These are phyloP conservation scores for Stegophylla sp. DNA, from an alignment of 2,888 invertebrate genomes.

Conservation along the genomic window DNA sequence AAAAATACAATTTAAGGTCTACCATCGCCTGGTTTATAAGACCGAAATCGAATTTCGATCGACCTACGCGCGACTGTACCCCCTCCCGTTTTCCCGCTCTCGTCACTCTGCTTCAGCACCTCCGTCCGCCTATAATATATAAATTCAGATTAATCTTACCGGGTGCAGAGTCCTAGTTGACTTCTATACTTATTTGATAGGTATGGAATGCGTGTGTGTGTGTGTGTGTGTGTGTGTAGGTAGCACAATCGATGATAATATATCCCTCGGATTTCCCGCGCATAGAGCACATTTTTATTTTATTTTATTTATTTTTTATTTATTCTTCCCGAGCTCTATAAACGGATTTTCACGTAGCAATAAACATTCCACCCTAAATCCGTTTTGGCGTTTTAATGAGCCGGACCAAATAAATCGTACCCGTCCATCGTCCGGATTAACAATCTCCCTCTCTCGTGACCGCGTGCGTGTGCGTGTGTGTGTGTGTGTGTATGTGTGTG, in stretches of 20 bases:
- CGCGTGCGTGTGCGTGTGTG: neutral
- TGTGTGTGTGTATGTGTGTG: neutral
- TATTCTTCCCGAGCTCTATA: neutral
- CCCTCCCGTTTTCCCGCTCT: too few species aligned
- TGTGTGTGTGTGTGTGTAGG: too few species aligned
- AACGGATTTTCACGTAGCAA: conserved; percentile 58
- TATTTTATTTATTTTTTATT: neutral
- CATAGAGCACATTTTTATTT: neutral
- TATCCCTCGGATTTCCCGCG: neutral
- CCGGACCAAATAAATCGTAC: conserved; percentile 56
- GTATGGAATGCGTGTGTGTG: too few species aligned
- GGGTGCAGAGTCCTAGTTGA: neutral
- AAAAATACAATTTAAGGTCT: conserved; percentile 33
- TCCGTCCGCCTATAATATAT: neutral
- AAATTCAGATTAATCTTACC: neutral
- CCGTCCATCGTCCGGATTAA: conserved; percentile 51
- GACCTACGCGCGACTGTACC: neutral
- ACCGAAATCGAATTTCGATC: conserved; percentile 29
- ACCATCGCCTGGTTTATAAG: neutral
- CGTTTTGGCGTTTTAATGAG: conserved; percentile 58
- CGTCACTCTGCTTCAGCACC: neutral
- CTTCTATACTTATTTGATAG: neutral
- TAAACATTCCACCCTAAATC: conserved; percentile 58
- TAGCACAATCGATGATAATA: conserved; percentile 4
- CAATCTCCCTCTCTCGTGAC: neutral